Evolutionary conservation across 1,140 invertebrate genomes (phyloP).

Genomic region (Aphelinus certus): DNA sequence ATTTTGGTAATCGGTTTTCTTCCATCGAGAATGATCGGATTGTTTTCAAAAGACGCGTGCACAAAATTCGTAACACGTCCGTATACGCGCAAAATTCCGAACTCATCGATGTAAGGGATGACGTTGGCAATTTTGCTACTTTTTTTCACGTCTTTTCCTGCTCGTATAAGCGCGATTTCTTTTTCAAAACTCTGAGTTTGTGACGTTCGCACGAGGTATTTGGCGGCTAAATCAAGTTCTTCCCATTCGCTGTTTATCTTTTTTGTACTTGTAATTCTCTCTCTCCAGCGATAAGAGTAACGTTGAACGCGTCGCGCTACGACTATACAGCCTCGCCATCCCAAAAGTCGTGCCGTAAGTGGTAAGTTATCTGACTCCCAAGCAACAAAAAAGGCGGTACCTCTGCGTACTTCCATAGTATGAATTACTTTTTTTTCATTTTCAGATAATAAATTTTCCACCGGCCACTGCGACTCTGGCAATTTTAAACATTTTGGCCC

Average conservation of each 20-base stretch:
- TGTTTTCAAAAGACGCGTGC: not conserved
- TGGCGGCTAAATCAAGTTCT: too few species aligned
- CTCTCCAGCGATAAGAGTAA: too few species aligned
- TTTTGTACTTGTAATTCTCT: too few species aligned
- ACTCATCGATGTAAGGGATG: not conserved
- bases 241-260: too few species aligned
- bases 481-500: not conserved
- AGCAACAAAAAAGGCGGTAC: conserved; percentile 31
- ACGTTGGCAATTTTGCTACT: not conserved
- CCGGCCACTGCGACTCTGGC: not conserved
- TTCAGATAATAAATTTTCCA: not conserved
- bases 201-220: too few species aligned
- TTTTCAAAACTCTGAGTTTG: not conserved
- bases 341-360: conserved; percentile 38
- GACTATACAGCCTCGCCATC: conserved; percentile 13
- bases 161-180: not conserved
- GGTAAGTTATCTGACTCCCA: conserved; percentile 12
- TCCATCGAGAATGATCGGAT: conserved; percentile 28
- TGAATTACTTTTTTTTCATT: not conserved
- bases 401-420: not conserved
- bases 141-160: not conserved
- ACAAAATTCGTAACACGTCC: too few species aligned
- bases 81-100: not conserved
- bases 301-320: not conserved
- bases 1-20: not conserved